Conservation (phyloP, 2,797 vertebrate genomes). For the Liasis olivaceus region DNA sequence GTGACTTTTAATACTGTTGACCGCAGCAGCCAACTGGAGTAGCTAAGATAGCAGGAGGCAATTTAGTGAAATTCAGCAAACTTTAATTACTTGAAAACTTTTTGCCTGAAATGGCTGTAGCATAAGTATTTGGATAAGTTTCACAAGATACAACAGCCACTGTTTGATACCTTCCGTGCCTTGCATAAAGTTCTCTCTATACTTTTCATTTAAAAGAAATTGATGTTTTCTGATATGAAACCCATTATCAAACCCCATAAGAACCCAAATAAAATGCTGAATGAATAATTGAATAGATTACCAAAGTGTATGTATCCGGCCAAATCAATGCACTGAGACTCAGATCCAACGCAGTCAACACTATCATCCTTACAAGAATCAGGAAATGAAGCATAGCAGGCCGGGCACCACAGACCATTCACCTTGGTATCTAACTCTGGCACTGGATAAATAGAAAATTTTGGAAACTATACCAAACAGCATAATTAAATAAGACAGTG, state of each 20-base stretch:
- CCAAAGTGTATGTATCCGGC: constrained; percentile 5
- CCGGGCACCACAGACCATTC: constrained; percentile 26
- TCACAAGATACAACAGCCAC: background rate
- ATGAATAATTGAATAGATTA: background rate
- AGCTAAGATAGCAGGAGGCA: background rate
- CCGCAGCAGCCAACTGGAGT: background rate
- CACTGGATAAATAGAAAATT: constrained; percentile 12
- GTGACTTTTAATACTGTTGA: background rate
- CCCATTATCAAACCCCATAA: background rate
- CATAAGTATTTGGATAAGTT: background rate
- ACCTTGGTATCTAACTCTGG: background rate
- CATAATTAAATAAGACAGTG: background rate
- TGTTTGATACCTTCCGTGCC: background rate
- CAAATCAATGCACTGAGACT: constrained; percentile 18
- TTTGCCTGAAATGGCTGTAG: background rate
- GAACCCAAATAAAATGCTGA: background rate
- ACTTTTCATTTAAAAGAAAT: background rate
- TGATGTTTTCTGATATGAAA: background rate
- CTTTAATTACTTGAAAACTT: background rate
- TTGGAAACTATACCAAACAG: background rate
- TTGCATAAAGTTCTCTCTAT: background rate
- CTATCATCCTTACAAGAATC: constrained; percentile 5
- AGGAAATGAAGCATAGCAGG: constrained; percentile 9
- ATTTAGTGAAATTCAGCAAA: background rate
- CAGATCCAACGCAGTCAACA: constrained; percentile 17